Evolutionary conservation across 2,797 vertebrate genomes (phyloP), one percentile per base, ranked within the genome.

Genomic region (Enteromius trimaculatus): DNA sequence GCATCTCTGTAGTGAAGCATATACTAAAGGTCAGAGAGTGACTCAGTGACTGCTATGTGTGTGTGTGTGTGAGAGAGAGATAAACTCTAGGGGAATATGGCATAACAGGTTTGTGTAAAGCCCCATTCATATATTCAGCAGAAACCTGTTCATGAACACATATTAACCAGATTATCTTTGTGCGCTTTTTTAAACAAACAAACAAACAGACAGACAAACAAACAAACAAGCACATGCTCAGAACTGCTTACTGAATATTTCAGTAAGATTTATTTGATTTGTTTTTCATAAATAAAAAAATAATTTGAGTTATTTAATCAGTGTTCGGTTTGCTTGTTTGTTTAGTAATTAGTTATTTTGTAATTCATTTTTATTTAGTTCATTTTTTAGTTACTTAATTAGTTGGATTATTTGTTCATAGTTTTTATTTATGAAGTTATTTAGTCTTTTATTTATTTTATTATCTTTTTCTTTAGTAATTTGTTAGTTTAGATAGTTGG

Each of bases 51-150:
- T 68, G 69, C 74, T 65, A 11, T 75, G 47, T 58, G 78, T 68
- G 62, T 79, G 31, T 34, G 77, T 64, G 65, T 71, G 26, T 47
- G 64, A 44, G 34, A 51, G 39, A 62, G 65, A 58, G 37, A 58
- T 31, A 74, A 17, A 68, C 76, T 53, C 77, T 21, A n/a, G 23
- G 44, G 53, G 26, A 80, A 64, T 64, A 80, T 80, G 49, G 39
- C 60, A 23, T 70, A 68, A 77, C 80, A 74, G 58, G 47, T 74
- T 71, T 74, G 31, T 47, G 58, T 68, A 79, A 65, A 78, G 14
- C 31, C 60, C 51, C 71, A 70, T 77, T 80, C 85, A 76, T 81
- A 65, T 77, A 49, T 80, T 86, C 29, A 76, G 31, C 72, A 77
- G 31, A 77, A 31, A 23, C 11, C 60, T 37, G 31, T 31, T 1